Base-by-base conservation (phyloP, 1,140 invertebrate species). In the Tetragonula clypearis region DNA sequence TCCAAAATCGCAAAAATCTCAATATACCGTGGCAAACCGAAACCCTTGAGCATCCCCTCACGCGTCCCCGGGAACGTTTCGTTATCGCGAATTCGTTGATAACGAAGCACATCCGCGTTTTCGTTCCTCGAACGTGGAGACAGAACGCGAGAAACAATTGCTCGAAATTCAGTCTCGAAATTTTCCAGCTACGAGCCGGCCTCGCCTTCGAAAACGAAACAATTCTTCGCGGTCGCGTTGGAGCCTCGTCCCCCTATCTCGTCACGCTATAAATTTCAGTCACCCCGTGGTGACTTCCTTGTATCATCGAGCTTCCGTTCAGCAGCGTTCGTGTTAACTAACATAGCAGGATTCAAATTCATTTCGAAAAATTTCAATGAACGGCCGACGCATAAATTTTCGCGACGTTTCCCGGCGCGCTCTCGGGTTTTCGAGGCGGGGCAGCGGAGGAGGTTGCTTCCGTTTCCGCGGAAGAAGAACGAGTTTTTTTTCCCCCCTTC, bases 381-480 rank as follows among this genome's bases (percentile, higher is more conserved):
- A 73, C 23, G 35, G 55, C 12, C 23, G 41, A 41, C 41, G 41
- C 35, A 49, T 73, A 81, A 81, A 81, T 81, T 81, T 62, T 79
- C 56, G 74, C n/a, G 71, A 23, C 19, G 53, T 30, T 62, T 41
- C 12, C 5, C 56, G 49, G 19, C 21, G 62, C 26, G 35, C 35
- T 35, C 35, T 35, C 35, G 78, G 35, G 30, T 35, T n/a, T 41
- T 41, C 41, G 84, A 78, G 72, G 62, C 58, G 74, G 56, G 74
- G 85, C 68, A 56, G 79, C 74, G 53, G 74, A n/a, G n/a, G 30
- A 88, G 84, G 68, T 86, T 26, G 81, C 65, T 88, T 88, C 87
- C 87, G 87, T 77, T 88, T 88, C 83, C 87, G 87, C 79, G 83
- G 69, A 87, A 66, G 69, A 87, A 66, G 78, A 72, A 55, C 62